Evolutionary conservation across 2,797 vertebrate genomes (phyloP), one percentile per base, ranked within the genome.

Genomic region (Erethizon dorsatum): DNA sequence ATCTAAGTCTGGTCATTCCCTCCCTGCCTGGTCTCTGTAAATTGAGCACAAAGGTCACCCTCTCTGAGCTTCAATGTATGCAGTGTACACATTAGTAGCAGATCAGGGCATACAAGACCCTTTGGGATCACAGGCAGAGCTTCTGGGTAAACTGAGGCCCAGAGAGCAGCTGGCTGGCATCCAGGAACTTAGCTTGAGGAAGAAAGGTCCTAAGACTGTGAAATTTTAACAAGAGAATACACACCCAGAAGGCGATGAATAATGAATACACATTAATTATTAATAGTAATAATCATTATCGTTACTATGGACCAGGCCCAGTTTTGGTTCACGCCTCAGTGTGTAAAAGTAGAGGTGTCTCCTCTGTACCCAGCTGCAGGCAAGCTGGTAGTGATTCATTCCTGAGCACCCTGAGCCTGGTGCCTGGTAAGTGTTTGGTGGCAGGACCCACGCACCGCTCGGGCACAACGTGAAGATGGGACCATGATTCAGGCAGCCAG

Each of bases 221-320:
- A 45, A 24, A 20, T n/a, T 75, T 80, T 79, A 90, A 33, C n/a
- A 61, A 77, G 31, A 65, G 47, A 57, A 94, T 6, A 22, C n/a
- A 75, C 18, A 10, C 61, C 8, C 63, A 28, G 37, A n/a, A 50
- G n/a, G 75, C 20, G 50, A 54, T 79, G 77, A 79, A 63, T 17
- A 8, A 84, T 84, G 22, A 11, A 73, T 56, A 69, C 2, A 2
- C 12, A 80, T 95, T 96, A 94, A 94, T 95, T 82, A 96, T 95
- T 91, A 95, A 91, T 37, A 73, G 75, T 31, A 31, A 45, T 24
- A 52, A 56, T 73, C 59, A 95, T 95, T 91, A 71, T 26, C 78
- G 11, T 71, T 2, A 26, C 14, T 33, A 24, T n/a, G 24, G 63
- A 47, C 45, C 2, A 47, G 22, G 11, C 13, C 54, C 47, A 52